Evolutionary conservation across 2,797 vertebrate species (phyloP).

Genomic region (Melanotaenia pygmaea): DNA sequence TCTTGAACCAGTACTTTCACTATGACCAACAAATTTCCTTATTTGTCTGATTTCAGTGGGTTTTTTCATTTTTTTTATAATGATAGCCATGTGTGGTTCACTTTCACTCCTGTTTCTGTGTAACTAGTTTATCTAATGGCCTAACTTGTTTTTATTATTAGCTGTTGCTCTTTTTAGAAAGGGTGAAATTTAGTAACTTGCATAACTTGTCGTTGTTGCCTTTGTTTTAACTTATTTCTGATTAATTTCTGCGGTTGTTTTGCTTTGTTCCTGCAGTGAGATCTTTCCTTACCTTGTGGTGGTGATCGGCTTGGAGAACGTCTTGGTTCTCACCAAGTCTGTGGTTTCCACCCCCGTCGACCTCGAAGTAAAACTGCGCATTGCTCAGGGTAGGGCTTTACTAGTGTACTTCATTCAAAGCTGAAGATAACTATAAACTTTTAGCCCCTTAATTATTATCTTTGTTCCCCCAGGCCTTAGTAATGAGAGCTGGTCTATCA

Average conservation of each 20-base stretch:
- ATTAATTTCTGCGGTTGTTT: not conserved
- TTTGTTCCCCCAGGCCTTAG: constrained; percentile 87
- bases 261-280: constrained; percentile 82
- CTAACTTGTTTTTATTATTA: not conserved
- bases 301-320: constrained; percentile 97
- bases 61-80: not conserved
- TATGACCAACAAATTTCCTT: not conserved
- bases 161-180: not conserved
- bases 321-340: constrained; percentile 96
- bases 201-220: not conserved
- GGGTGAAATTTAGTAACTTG: not conserved
- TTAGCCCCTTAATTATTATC: not conserved
- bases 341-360: constrained; percentile 98
- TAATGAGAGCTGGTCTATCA: constrained; percentile 98
- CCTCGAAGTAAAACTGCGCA: constrained; percentile 97
- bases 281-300: constrained; percentile 98
- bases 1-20: not conserved
- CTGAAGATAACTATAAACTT: not conserved
- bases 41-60: not conserved
- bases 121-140: not conserved
- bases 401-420: not conserved
- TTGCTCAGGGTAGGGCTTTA: constrained; percentile 89
- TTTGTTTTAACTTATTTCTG: not conserved
- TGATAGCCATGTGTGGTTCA: not conserved
- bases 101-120: not conserved